These are phyloP conservation scores for Neotoxoptera formosana DNA, from an alignment of 1,140 invertebrate genomes.

Conservation along the genomic window DNA sequence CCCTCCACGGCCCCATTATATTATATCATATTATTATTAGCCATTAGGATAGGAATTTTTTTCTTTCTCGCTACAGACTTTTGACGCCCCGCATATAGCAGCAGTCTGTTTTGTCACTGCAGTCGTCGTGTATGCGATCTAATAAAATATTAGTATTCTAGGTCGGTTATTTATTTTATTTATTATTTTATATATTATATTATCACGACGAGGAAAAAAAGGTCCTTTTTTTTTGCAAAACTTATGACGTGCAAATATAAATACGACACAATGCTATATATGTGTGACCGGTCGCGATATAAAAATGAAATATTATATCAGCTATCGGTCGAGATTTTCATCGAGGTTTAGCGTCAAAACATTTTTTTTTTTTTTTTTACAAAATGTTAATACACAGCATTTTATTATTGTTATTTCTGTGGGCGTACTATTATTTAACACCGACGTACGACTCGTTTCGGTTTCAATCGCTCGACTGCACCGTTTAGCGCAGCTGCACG, in stretches of 20 bases:
- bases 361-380: no score
- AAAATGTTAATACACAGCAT: background rate
- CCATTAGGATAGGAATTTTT: background rate
- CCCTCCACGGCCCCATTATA: background rate
- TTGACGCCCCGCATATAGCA: background rate
- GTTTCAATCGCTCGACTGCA: background rate
- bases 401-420: background rate
- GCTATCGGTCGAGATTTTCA: slow-evolving; percentile 3
- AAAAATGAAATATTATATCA: slow-evolving; percentile 15
- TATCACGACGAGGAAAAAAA: background rate
- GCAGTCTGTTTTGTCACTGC: background rate
- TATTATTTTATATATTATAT: background rate
- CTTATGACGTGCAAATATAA: background rate
- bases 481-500: background rate
- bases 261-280: background rate
- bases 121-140: background rate
- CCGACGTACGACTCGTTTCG: background rate
- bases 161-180: background rate
- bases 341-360: background rate
- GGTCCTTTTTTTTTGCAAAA: background rate
- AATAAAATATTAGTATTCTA: background rate
- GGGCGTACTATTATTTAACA: background rate
- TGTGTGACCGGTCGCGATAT: background rate
- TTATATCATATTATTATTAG: no score
- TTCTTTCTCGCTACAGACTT: background rate